Evolutionary conservation across 2,888 invertebrate genomes (phyloP).

Genomic region (Heliconius cydno): DNA sequence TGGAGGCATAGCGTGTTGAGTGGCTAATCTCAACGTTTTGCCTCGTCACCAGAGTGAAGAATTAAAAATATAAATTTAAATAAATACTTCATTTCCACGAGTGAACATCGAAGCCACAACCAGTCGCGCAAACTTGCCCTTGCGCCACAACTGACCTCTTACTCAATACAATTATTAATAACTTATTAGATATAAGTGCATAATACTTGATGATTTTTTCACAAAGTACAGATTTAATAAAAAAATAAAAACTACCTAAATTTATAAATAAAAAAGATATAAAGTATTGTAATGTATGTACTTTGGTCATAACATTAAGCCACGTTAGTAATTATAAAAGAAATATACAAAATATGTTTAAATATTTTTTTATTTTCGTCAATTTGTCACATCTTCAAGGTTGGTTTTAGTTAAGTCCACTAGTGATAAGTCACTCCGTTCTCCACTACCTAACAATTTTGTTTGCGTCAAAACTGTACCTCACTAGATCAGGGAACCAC

Average conservation of each 20-base stretch:
- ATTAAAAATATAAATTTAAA: too few species aligned
- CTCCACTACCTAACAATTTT: neutral
- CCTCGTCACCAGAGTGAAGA: too few species aligned
- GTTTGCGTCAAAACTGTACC: neutral
- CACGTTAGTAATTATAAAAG: neutral
- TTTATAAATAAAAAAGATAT: neutral
- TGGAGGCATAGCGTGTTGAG: too few species aligned
- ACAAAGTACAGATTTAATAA: neutral
- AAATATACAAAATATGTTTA: neutral
- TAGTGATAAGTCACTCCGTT: neutral
- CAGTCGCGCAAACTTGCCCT: too few species aligned
- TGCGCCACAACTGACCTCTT: too few species aligned
- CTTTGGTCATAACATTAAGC: neutral
- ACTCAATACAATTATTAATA: too few species aligned
- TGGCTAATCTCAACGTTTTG: too few species aligned
- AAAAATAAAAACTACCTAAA: neutral
- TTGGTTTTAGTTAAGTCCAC: neutral
- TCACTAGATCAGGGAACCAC: neutral
- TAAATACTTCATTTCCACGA: too few species aligned
- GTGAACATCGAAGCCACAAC: too few species aligned
- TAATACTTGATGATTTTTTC: neutral
- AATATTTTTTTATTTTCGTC: neutral
- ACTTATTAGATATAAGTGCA: too few species aligned
- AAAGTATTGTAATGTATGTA: neutral
- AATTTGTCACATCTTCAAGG: neutral